Base-by-base conservation (phyloP, 2,113 vertebrate genomes). In the Panthera leo region DNA sequence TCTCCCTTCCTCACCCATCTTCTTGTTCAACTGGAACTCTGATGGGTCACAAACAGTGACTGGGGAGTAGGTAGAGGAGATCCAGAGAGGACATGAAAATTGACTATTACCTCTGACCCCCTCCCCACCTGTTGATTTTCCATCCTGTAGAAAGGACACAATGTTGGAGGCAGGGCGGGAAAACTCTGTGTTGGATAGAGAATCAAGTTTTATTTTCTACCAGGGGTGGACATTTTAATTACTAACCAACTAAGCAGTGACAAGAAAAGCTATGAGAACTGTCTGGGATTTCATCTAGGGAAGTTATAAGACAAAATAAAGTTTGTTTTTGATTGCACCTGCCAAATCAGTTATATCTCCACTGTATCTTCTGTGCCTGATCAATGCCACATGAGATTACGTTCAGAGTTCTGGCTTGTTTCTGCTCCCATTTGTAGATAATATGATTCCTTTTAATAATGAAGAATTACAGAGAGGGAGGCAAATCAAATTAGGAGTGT, bases 101-200 rank as follows among this genome's bases (percentile, higher is more conserved):
- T 21, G 10, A 31, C 7, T 9, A 70, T 80, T 91, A n/a, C 23
- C 0, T 71, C 29, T 79, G 29, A 9, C 29, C 7, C 42, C 34
- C 48, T 73, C 5, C 19, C 1, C 36, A 25, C 2, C 6, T n/a
- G 0, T 14, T 82, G 51, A 5, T 53, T 84, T 87, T 18, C 7
- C 8, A 36, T 12, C 15, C 5, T 36, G 73, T 71, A 85, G 19
- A 80, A 95, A 16, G 5, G 16, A 53, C 5, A 63, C 9, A 39
- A 4, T 45, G 2, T 51, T 29, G 27, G 21, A 42, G 16, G 2
- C 0, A 4, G 4, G 9, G 6, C 8, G 4, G 5, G 5, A 14
- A 11, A 18, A 12, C 1, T 29, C 78, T n/a, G 21, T 9, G 21
- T 19, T 65, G 31, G 31, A 55, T 15, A 67, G 21, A 75, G 2